Conservation (phyloP, 2,797 vertebrate genomes). For the Hafferia zeledoni region DNA sequence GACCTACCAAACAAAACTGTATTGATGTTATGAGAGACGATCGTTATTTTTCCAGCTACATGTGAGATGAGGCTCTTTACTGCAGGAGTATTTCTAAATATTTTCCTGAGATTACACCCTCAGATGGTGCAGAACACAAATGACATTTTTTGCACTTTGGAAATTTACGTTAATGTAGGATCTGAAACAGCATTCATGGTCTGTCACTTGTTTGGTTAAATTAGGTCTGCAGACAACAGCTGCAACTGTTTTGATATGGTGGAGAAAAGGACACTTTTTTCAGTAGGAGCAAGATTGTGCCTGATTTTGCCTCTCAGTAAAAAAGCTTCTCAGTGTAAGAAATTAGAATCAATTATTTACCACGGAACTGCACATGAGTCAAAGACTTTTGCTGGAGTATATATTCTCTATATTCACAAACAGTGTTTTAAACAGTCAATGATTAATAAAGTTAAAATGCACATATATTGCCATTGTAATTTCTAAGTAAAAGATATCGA, state of each 20-base stretch:
- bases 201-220: not conserved
- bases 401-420: not conserved
- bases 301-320: not conserved
- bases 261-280: not conserved
- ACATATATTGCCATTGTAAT: not conserved
- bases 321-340: not conserved
- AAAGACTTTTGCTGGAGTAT: not conserved
- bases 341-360: not conserved
- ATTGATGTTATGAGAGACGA: not conserved
- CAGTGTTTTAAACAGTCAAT: not conserved
- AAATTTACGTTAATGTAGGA: not conserved
- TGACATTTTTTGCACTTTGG: not conserved
- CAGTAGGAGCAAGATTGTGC: not conserved
- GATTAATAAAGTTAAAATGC: not conserved
- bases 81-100: not conserved
- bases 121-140: not conserved
- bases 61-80: not conserved
- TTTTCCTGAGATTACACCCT: not conserved
- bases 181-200: not conserved
- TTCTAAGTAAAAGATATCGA: not conserved
- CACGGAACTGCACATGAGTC: not conserved
- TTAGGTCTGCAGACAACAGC: not conserved
- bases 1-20: constrained; percentile 19
- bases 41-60: not conserved
- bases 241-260: not conserved